Evolutionary conservation across 2,888 invertebrate genomes (phyloP).

Genomic region (Acleris laterana): DNA sequence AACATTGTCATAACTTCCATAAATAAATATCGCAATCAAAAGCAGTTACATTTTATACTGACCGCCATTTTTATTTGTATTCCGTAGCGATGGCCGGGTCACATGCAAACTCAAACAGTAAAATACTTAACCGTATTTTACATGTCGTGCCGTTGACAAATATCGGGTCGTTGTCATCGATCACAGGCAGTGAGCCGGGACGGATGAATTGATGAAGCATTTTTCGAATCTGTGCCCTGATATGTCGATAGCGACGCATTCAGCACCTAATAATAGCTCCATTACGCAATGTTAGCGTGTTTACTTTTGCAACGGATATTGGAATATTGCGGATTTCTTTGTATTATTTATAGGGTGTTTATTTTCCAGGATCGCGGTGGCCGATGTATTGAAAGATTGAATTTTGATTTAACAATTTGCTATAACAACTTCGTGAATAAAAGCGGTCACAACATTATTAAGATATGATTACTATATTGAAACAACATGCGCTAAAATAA

Average conservation of each 20-base stretch:
- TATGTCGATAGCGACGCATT: conserved; percentile 46
- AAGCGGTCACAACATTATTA: too few species aligned
- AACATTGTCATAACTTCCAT: background rate
- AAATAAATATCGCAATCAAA: background rate
- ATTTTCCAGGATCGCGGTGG: too few species aligned
- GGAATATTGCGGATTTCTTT: conserved; percentile 3
- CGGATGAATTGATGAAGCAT: conserved; percentile 68
- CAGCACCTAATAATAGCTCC: conserved; percentile 39
- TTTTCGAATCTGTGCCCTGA: conserved; percentile 57
- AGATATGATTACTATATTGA: too few species aligned
- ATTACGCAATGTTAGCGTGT: conserved; percentile 32
- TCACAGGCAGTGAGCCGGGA: conserved; percentile 64
- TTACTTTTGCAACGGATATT: conserved; percentile 45
- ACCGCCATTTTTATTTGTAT: background rate
- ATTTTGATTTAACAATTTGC: too few species aligned
- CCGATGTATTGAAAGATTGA: too few species aligned
- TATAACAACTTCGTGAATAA: too few species aligned
- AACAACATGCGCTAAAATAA: too few species aligned
- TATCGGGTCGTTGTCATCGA: conserved; percentile 63
- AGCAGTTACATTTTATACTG: background rate
- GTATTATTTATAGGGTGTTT: background rate
- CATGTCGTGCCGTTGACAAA: conserved; percentile 59
- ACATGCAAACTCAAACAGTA: conserved; percentile 35
- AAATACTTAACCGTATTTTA: conserved; percentile 49
- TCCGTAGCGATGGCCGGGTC: background rate